Percentiles rank a stretch among this genome's conserved stretches.
These are phyloP conservation scores for Aplocera efformata DNA, from an alignment of 2,888 invertebrate genomes.

Conservation along the genomic window DNA sequence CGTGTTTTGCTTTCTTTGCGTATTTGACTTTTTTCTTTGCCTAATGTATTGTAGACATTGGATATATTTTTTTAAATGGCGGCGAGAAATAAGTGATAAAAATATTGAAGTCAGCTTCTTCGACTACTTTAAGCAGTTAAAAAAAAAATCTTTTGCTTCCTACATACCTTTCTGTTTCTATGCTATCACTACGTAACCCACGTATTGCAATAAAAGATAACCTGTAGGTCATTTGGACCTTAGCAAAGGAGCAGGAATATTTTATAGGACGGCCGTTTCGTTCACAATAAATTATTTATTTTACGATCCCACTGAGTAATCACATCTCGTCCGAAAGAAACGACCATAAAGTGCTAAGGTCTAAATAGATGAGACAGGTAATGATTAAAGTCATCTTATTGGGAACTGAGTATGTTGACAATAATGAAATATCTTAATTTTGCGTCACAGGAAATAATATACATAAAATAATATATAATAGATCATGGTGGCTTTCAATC, in stretches of 20 bases:
- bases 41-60: no score
- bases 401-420: slow-evolving; percentile 19
- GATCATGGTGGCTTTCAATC: no score
- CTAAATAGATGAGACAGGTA: slow-evolving; percentile 45
- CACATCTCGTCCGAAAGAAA: slow-evolving; percentile 50
- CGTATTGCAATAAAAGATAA: slow-evolving; percentile 52
- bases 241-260: slow-evolving; percentile 48
- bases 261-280: slow-evolving; percentile 41
- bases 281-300: slow-evolving; percentile 65
- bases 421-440: slow-evolving; percentile 11
- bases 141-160: no score
- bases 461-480: no score
- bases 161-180: slow-evolving; percentile 18
- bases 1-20: no score
- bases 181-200: slow-evolving; percentile 27
- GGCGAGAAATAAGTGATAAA: no score
- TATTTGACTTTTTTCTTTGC: no score
- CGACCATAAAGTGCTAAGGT: slow-evolving; percentile 55
- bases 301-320: slow-evolving; percentile 67
- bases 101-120: no score
- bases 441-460: no score
- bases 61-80: no score
- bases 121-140: no score
- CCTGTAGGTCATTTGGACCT: slow-evolving; percentile 34
- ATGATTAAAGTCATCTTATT: slow-evolving; percentile 39